Evolutionary conservation across 2,888 invertebrate species (phyloP).

Genomic region (Plemyria rubiginata): DNA sequence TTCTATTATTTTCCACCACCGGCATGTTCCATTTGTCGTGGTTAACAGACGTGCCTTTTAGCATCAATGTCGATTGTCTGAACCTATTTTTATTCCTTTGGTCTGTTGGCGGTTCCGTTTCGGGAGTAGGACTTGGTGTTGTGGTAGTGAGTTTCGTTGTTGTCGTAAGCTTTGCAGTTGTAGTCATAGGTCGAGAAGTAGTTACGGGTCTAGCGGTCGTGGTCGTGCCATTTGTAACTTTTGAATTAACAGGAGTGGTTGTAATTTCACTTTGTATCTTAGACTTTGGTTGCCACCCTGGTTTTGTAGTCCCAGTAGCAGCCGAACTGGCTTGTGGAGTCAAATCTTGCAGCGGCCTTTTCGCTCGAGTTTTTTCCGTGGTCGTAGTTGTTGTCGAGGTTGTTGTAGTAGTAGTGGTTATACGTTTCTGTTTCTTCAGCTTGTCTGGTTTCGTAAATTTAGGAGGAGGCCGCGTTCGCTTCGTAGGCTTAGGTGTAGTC

Average conservation of each 20-base stretch:
- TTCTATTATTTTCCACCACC: conserved; percentile 34
- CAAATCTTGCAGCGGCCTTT: conserved; percentile 63
- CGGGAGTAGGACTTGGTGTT: conserved; percentile 40
- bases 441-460: conserved; percentile 67
- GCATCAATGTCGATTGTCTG: conserved; percentile 72
- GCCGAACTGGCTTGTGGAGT: conserved; percentile 70
- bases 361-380: conserved; percentile 49
- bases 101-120: conserved; percentile 43
- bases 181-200: conserved; percentile 37
- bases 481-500: conserved; percentile 55
- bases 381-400: conserved; percentile 45
- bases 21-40: conserved; percentile 71
- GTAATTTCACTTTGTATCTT: conserved; percentile 47
- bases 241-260: conserved; percentile 38
- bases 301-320: conserved; percentile 52
- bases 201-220: conserved; percentile 23
- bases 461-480: conserved; percentile 73
- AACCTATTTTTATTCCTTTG: conserved; percentile 69
- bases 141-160: conserved; percentile 40
- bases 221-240: conserved; percentile 15
- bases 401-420: conserved; percentile 62
- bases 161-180: conserved; percentile 45
- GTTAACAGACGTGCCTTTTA: conserved; percentile 78
- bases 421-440: conserved; percentile 71
- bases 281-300: conserved; percentile 44